These are phyloP conservation scores for Pleuronectes platessa DNA, from an alignment of 2,113 vertebrate genomes.

Conservation along the genomic window DNA sequence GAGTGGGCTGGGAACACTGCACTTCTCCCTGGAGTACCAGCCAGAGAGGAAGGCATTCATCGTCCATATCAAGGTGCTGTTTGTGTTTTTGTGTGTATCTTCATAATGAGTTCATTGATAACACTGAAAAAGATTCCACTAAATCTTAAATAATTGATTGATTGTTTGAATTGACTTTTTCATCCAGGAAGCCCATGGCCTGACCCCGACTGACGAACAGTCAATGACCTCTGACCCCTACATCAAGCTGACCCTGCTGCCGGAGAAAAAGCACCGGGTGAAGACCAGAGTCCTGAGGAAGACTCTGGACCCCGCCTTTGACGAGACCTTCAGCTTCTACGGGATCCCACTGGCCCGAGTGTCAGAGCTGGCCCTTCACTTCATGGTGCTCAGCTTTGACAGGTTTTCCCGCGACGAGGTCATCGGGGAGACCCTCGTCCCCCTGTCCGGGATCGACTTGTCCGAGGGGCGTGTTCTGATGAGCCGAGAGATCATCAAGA, in stretches of 20 bases:
- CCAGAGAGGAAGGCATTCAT: constrained; percentile 96
- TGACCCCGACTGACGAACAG: constrained; percentile 96
- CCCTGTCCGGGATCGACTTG: constrained; percentile 90
- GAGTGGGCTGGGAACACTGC: constrained; percentile 89
- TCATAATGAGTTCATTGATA: not conserved
- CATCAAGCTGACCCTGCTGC: constrained; percentile 97
- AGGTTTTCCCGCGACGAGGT: constrained; percentile 97
- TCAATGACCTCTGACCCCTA: constrained; percentile 98
- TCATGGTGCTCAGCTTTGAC: constrained; percentile 96
- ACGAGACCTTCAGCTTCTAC: constrained; percentile 99
- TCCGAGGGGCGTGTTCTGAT: constrained; percentile 91
- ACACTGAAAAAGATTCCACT: not conserved
- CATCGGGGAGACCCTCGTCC: constrained; percentile 96
- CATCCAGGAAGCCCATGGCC: constrained; percentile 92
- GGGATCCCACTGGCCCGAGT: constrained; percentile 91
- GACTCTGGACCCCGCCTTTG: constrained; percentile 95
- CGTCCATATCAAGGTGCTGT: constrained; percentile 90
- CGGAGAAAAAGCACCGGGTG: constrained; percentile 98
- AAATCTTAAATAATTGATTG: not conserved
- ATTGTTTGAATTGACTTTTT: constrained; percentile 6
- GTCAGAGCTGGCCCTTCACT: constrained; percentile 92
- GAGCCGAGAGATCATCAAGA: constrained; percentile 97
- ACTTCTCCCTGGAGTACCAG: constrained; percentile 97
- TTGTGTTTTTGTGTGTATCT: constrained; percentile 23
- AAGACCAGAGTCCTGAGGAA: constrained; percentile 97